Percentiles rank a stretch among this genome's conserved stretches.
Conservation (phyloP, 2,888 invertebrate species). For the Cryptocephalus moraei region DNA sequence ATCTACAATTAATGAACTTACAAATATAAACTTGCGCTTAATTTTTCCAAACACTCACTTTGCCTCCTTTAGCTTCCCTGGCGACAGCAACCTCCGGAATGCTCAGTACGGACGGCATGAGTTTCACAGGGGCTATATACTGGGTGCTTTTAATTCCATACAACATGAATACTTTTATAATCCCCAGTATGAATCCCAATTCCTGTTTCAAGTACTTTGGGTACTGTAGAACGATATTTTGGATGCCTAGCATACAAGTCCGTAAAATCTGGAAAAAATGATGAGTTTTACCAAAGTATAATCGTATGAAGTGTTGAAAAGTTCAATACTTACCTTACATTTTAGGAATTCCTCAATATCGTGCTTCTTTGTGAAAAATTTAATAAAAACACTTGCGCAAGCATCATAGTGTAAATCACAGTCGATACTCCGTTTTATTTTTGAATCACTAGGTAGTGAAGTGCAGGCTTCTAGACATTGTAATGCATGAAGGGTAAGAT, state of each 20-base stretch:
- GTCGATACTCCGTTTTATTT: no score
- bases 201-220: constrained; percentile 28
- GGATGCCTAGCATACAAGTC: constrained; percentile 31
- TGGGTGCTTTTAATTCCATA: constrained; percentile 41
- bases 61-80: constrained; percentile 47
- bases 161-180: constrained; percentile 46
- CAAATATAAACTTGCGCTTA: background rate
- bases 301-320: background rate
- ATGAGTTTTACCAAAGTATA: background rate
- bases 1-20: constrained; percentile 14
- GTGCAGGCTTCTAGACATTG: constrained; percentile 33
- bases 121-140: constrained; percentile 40
- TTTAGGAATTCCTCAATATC: constrained; percentile 36
- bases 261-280: constrained; percentile 40
- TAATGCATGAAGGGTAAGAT: constrained; percentile 22
- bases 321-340: constrained; percentile 38
- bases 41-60: constrained; percentile 33
- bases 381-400: background rate
- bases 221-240: constrained; percentile 30
- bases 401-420: no score
- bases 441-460: constrained; percentile 9
- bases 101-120: constrained; percentile 52
- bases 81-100: constrained; percentile 40
- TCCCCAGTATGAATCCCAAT: constrained; percentile 47
- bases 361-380: background rate